phyloP scores from a whole-genome alignment of 1,140 invertebrate species.

The Prorops nasuta region DNA sequence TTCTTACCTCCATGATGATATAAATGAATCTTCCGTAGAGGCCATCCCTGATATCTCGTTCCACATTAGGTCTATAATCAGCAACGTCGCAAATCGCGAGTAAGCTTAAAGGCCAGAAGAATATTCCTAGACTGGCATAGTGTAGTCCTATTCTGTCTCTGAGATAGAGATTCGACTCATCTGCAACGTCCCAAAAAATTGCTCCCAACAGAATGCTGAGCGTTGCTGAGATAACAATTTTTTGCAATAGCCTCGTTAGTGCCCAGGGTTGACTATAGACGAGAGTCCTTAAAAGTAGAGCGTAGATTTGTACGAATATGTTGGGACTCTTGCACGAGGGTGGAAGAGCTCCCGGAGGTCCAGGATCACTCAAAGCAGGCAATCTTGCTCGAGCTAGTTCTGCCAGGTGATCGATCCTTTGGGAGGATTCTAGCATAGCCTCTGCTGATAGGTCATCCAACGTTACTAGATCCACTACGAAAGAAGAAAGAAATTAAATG shows the following conservation, averaged over 20 bases:
- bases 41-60: slow-evolving; percentile 75
- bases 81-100: slow-evolving; percentile 68
- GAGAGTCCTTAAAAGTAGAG: slow-evolving; percentile 64
- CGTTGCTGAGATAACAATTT: slow-evolving; percentile 73
- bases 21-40: slow-evolving; percentile 78
- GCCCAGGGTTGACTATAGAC: slow-evolving; percentile 88
- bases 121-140: slow-evolving; percentile 76
- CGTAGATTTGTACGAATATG: slow-evolving; percentile 65
- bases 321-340: slow-evolving; percentile 63
- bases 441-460: slow-evolving; percentile 89
- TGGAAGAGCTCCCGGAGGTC: slow-evolving; percentile 72
- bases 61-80: slow-evolving; percentile 67
- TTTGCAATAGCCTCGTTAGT: slow-evolving; percentile 72
- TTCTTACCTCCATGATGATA: slow-evolving; percentile 72
- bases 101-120: slow-evolving; percentile 75
- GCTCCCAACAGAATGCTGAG: slow-evolving; percentile 82
- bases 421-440: slow-evolving; percentile 90
- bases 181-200: slow-evolving; percentile 84
- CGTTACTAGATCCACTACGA: slow-evolving; percentile 87
- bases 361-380: slow-evolving; percentile 69
- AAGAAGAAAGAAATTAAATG: no score
- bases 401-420: slow-evolving; percentile 85
- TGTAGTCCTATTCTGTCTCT: slow-evolving; percentile 81
- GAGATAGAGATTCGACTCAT: slow-evolving; percentile 67
- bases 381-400: slow-evolving; percentile 70